Conservation (phyloP, 2,113 vertebrate species). For the Indicator indicator region DNA sequence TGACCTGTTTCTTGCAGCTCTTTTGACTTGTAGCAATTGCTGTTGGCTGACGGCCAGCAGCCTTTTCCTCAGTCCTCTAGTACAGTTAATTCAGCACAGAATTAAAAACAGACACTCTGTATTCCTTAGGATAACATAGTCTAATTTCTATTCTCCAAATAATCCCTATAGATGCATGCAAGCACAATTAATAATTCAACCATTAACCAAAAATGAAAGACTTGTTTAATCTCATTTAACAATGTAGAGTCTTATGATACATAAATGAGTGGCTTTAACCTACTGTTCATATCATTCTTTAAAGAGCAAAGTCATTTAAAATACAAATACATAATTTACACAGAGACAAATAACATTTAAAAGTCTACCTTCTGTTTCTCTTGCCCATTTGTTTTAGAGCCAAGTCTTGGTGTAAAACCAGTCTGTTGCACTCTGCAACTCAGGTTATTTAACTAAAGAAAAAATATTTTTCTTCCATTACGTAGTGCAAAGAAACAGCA, state of each 20-base stretch:
- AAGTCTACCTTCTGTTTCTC: slow-evolving; percentile 2
- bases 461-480: slow-evolving; percentile 14
- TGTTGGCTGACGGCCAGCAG: slow-evolving; percentile 43
- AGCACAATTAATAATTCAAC: slow-evolving; percentile 53
- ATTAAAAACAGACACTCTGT: slow-evolving; percentile 15
- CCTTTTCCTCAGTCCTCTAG: slow-evolving; percentile 6
- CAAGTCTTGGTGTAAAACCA: neutral
- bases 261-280: slow-evolving; percentile 6
- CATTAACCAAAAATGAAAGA: slow-evolving; percentile 38
- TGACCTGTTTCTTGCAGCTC: slow-evolving; percentile 56
- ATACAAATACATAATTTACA: slow-evolving; percentile 33
- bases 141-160: slow-evolving; percentile 15
- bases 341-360: slow-evolving; percentile 9
- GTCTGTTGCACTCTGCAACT: neutral
- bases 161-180: slow-evolving; percentile 43
- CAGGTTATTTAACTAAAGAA: slow-evolving; percentile 28
- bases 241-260: neutral
- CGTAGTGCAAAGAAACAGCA: slow-evolving; percentile 30
- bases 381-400: slow-evolving; percentile 1
- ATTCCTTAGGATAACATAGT: neutral
- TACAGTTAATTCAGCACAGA: slow-evolving; percentile 19
- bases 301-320: neutral
- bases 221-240: slow-evolving; percentile 40
- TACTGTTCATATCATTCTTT: slow-evolving; percentile 14
- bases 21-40: slow-evolving; percentile 30